Percentiles rank a stretch among this genome's conserved stretches.
Evolutionary conservation across 1,140 invertebrate species (phyloP).

Genomic region (Macrobrachium rosenbergii): DNA sequence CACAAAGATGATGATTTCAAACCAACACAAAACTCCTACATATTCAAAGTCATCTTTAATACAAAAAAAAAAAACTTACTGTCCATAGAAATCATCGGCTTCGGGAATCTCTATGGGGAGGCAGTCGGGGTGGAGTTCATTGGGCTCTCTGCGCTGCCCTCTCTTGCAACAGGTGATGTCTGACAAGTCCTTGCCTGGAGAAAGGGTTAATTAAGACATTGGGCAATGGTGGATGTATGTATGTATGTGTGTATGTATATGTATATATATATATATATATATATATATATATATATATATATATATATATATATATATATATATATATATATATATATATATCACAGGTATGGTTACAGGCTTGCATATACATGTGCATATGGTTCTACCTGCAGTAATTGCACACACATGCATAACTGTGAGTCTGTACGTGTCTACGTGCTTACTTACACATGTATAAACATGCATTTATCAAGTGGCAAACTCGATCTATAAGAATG

Average conservation of each 20-base stretch:
- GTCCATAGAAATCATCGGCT: constrained; percentile 51
- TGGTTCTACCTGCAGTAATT: not conserved
- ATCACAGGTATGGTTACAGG: not conserved
- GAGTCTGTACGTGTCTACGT: too few species aligned
- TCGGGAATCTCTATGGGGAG: constrained; percentile 66
- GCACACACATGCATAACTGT: too few species aligned
- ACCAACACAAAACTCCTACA: too few species aligned
- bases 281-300: constrained; percentile 42
- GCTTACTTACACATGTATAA: too few species aligned
- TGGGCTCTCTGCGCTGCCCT: not conserved
- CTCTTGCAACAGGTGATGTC: constrained; percentile 61
- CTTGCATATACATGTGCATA: not conserved
- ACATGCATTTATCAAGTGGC: too few species aligned
- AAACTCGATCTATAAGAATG: too few species aligned
- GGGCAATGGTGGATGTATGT: not conserved
- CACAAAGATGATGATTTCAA: too few species aligned
- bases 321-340: constrained; percentile 47
- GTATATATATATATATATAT: constrained; percentile 50
- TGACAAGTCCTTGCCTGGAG: constrained; percentile 42
- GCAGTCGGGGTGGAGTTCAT: constrained; percentile 67
- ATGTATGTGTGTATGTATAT: constrained; percentile 16
- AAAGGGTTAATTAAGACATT: too few species aligned
- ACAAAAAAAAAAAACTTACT: too few species aligned
- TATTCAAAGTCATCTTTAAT: too few species aligned
- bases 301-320: constrained; percentile 46